Evolutionary conservation across 2,888 invertebrate species (phyloP), one percentile per base, ranked within the genome.

Genomic region (Monopis laevigella): DNA sequence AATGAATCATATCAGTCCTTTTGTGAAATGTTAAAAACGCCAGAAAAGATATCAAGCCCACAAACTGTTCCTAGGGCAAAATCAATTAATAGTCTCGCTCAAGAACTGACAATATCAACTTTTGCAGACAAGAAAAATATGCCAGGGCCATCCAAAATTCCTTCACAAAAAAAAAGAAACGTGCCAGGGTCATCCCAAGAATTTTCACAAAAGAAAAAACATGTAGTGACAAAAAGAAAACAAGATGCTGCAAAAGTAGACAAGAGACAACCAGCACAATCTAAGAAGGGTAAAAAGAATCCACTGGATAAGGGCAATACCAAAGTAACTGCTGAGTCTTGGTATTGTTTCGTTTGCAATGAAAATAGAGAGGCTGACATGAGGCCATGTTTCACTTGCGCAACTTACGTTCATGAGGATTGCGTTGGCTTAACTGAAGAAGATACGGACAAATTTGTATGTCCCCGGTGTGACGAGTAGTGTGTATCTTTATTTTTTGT

Each of bases 381-480:
- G 49, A 44, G 51, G 39, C 41, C 43, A 32, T 52, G 51, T 30
- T 26, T 43, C 40, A 32, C 42, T 28, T 53, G 50, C 45, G 27
- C 5, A 30, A 28, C 40, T 11, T 44, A 44, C 21, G 43, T 43
- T 28, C 50, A 52, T 42, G 51, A 52, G 38, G 51, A 52, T 17
- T 53, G 51, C 43, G 48, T 54, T 27, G 53, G 51, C 6, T 38
- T 53, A 35, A 48, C 50, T 34, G 44, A 44, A 40, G 43, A 43
- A 34, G 44, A 46, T 36, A 51, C 35, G 42, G 42, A 44, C 8
- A 21, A 42, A 29, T 42, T 46, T 11, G 11, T 29, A 8, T 29
- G 29, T 11, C 5, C 11, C 12, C 29, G 29, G 11, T 29, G 29
- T 11, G 12, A 11, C 5, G n/a, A 29, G 6, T 7, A 29, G 5